Evolutionary conservation across 2,113 vertebrate genomes (phyloP).

Genomic region (Petrocephalus microphthalmus): DNA sequence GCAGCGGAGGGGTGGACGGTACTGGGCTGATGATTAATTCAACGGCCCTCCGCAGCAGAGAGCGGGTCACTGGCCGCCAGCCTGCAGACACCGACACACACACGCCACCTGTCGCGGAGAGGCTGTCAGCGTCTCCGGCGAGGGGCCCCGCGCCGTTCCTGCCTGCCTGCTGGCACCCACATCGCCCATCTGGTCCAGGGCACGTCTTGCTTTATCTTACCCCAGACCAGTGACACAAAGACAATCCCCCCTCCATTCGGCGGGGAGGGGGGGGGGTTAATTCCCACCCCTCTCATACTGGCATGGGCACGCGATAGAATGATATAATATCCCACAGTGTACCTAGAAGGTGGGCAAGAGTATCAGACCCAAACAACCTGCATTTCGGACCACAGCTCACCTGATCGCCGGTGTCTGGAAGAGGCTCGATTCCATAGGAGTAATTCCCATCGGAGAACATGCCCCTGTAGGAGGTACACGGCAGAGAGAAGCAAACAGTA

Average conservation of each 20-base stretch:
- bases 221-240: neutral
- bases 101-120: neutral
- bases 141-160: neutral
- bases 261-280: neutral
- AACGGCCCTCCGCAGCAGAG: neutral
- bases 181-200: neutral
- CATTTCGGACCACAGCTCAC: slow-evolving; percentile 26
- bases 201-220: neutral
- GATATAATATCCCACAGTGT: neutral
- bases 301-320: neutral
- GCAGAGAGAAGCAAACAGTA: slow-evolving; percentile 21
- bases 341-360: neutral
- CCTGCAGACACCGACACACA: slow-evolving; percentile 4
- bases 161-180: neutral
- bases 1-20: neutral
- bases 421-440: slow-evolving; percentile 77
- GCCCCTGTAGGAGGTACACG: slow-evolving; percentile 60
- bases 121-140: neutral
- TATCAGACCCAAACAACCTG: neutral
- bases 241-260: neutral
- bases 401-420: slow-evolving; percentile 35
- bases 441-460: slow-evolving; percentile 84
- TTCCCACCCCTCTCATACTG: neutral
- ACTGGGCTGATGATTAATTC: slow-evolving; percentile 17
- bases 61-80: neutral